phyloP scores from a whole-genome alignment of 2,797 vertebrate genomes.

The Orientallactaga sibirica region DNA sequence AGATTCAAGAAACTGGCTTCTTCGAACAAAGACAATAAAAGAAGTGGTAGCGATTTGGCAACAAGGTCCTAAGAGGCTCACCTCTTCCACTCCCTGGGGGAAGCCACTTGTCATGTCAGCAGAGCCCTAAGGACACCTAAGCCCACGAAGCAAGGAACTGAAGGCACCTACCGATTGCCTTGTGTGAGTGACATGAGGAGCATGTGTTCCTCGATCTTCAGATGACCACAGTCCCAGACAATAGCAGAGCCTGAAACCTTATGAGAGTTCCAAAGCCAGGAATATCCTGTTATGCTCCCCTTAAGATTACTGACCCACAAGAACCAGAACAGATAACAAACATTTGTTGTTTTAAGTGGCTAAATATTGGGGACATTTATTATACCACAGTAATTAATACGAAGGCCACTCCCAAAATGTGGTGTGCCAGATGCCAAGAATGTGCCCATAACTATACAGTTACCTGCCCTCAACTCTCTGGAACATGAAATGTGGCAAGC shows the following conservation, averaged over 20 bases:
- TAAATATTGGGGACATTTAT: not conserved
- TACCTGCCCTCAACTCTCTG: not conserved
- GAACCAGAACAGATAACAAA: not conserved
- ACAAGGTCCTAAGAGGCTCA: not conserved
- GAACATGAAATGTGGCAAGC: not conserved
- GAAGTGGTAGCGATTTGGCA: not conserved
- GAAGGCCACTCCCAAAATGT: not conserved
- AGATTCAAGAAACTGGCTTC: not conserved
- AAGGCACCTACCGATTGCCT: not conserved
- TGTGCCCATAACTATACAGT: not conserved
- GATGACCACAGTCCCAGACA: not conserved
- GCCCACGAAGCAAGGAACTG: not conserved
- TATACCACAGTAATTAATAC: slow-evolving; percentile 14
- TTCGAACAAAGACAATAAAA: slow-evolving; percentile 8
- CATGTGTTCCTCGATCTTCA: not conserved
- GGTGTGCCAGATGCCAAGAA: not conserved
- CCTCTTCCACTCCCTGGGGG: not conserved
- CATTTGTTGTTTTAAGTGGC: not conserved
- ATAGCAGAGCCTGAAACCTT: not conserved
- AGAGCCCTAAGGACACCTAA: not conserved
- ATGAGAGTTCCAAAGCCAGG: not conserved
- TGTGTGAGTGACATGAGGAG: not conserved
- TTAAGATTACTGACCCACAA: not conserved
- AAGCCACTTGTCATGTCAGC: not conserved
- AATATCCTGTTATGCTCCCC: not conserved